These are phyloP conservation scores for Lanius ludovicianus DNA, from an alignment of 2,113 vertebrate genomes.

Conservation along the genomic window DNA sequence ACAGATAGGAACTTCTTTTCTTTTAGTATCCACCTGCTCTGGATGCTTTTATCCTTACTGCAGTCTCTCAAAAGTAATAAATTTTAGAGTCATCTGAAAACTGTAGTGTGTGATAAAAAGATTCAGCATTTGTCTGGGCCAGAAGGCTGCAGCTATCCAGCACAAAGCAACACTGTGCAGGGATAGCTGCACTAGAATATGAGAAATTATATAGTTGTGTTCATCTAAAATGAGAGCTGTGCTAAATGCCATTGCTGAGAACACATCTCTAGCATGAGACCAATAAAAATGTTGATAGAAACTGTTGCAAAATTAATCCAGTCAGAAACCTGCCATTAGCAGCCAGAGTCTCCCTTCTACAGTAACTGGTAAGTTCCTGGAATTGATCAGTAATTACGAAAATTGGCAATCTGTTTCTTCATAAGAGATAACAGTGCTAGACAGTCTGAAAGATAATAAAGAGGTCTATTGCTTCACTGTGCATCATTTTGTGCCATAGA, in stretches of 20 bases:
- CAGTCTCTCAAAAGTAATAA: background rate
- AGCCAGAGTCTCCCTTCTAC: background rate
- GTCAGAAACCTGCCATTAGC: background rate
- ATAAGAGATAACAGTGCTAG: background rate
- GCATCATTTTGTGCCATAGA: background rate
- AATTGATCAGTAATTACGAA: background rate
- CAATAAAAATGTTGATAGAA: background rate
- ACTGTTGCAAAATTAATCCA: background rate
- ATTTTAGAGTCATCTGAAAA: background rate
- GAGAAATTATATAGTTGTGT: background rate
- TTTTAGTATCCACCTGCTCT: background rate
- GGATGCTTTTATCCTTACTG: slow-evolving; percentile 1
- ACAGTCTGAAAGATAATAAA: background rate
- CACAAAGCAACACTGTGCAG: background rate
- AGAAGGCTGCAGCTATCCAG: background rate
- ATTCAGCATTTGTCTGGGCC: background rate
- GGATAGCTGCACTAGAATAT: background rate
- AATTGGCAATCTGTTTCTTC: background rate
- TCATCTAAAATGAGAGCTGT: background rate
- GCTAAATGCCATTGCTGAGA: background rate
- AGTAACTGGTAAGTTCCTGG: background rate
- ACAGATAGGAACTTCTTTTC: background rate
- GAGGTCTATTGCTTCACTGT: background rate
- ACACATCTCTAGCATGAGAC: background rate
- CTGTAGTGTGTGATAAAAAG: background rate